Base-by-base conservation (phyloP, 2,888 invertebrate species). In the Bugula neritina region DNA sequence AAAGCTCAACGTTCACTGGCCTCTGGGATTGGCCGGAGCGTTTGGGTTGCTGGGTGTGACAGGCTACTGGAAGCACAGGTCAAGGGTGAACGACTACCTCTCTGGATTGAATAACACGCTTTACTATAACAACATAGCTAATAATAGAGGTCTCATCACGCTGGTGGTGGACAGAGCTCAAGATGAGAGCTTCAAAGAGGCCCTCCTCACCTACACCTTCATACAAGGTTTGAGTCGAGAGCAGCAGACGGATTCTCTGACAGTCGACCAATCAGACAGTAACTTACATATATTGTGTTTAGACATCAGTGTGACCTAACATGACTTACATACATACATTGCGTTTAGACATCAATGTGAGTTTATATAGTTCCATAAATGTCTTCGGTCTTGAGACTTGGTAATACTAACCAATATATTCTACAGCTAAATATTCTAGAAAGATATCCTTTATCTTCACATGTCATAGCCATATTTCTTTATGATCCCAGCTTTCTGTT, bases 131-230 rank as follows among this genome's bases (percentile, higher is more conserved):
- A 82, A 81, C 75, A 74, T 83, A 55, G 82, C 83, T 35, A 83
- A 81, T 74, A 84, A 84, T 75, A 77, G 80, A 29, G 80, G 82
- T 1, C 75, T 83, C 71, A 74, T 84, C 72, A 77, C 82, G 0
- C 72, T 83, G 72, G 74, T 84, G 52, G 80, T 82, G 17, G 82
- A 83, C 73, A 74, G 83, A 55, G 83, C 83, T 0, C 79, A 83
- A 72, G 83, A 84, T 73, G 84, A 84, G 74, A 78, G 78, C 54
- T 81, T 83, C 69, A 84, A 84, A 73, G 81, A 83, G 72, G 79
- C 80, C 0, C 72, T 83, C 73, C 74, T 83, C 43, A 77, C 78
- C 23, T 84, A 82, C 74, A 77, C 79, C 29, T 82, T 81, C 72
- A 77, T 83, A 1, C 76, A 82, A 69, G 77, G 79, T 17, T 77